Base-by-base conservation (phyloP, 2,888 invertebrate species). In the Pristionchus fissidentatus region DNA sequence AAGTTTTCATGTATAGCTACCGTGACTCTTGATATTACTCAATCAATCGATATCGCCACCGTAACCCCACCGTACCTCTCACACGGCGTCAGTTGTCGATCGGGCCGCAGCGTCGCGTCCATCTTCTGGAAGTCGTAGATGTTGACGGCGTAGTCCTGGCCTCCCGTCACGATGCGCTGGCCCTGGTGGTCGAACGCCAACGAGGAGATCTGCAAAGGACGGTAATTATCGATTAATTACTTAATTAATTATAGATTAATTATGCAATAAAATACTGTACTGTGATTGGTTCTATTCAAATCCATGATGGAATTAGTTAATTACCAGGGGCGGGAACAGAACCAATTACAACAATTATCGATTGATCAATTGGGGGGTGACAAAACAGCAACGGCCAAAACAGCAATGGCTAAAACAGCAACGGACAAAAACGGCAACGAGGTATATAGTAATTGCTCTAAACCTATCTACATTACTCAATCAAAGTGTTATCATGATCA, bases 61-160 rank as follows among this genome's bases (percentile, higher is more conserved):
- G 32, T 5, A 52, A 60, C 32, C 2, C 19, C 38, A 41, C 52
- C 73, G 15, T 78, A 88, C 90, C 87, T 87, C 85, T 92, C 92
- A 66, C 87, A 87, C 5, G 92, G 92, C 5, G 87, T 83, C 26
- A 91, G 55, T 41, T 90, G 89, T 52, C 90, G 87, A 78, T 90
- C 99, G 77, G 97, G 96, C 81, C 89, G 84, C 87, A 91, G 82
- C 1, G 89, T 84, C 82, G 86, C 95, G 93, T 98, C 97, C 97
- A 99, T 98, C 5, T 98, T 98, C 86, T 97, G 96, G 94, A 99
- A 99, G 93, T 99, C 99, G 97, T 97, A 99, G 90, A 99, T 96
- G 82, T 96, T 96, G 1, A 99, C 96, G 89, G 85, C 83, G 79
- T 97, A 99, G 93, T 99, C 98, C 41, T 96, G 95, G 0, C 97